These are phyloP conservation scores for Threskiornis aethiopicus DNA, from an alignment of 2,797 vertebrate genomes.

Conservation along the genomic window DNA sequence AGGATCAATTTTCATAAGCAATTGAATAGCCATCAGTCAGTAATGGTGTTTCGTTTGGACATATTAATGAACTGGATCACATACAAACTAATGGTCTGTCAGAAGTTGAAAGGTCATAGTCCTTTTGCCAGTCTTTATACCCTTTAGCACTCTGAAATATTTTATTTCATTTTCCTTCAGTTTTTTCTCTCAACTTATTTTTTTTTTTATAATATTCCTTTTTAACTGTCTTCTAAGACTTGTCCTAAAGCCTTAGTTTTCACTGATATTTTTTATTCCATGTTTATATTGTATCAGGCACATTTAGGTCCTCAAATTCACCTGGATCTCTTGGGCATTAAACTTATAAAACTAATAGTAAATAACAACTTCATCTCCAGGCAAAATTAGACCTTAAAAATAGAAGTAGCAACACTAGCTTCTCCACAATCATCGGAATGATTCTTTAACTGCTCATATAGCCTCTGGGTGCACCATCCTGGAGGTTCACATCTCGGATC, in stretches of 20 bases:
- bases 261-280: background rate
- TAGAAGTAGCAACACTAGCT: background rate
- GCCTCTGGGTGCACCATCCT: background rate
- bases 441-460: background rate
- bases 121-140: background rate
- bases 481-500: background rate
- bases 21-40: background rate
- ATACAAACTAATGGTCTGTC: background rate
- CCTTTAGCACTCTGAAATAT: background rate
- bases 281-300: background rate
- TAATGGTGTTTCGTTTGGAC: background rate
- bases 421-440: background rate
- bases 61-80: background rate
- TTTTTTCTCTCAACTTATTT: background rate
- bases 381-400: background rate
- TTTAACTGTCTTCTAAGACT: background rate
- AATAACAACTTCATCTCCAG: background rate
- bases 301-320: background rate
- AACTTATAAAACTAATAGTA: background rate
- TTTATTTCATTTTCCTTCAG: background rate
- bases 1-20: background rate
- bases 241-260: background rate
- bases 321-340: background rate
- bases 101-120: background rate
- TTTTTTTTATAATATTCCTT: background rate